Percentiles rank a stretch among this genome's conserved stretches.
Conservation (phyloP, 2,888 invertebrate genomes). For the Acronicta aceris region DNA sequence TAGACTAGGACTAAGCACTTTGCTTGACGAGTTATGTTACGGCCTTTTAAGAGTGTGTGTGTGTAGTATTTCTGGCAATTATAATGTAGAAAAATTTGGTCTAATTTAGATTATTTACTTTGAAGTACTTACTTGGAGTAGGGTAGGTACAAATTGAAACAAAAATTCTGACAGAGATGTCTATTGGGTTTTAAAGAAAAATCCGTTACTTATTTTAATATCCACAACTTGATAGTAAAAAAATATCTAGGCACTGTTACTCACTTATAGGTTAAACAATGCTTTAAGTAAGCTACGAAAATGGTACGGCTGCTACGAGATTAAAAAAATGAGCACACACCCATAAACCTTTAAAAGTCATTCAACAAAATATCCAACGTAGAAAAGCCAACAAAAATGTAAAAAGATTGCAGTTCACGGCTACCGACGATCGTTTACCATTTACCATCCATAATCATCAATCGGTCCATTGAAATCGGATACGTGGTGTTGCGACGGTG, state of each 20-base stretch:
- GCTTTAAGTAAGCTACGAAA: not conserved
- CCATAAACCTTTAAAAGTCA: conserved; percentile 9
- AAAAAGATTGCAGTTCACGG: conserved; percentile 63
- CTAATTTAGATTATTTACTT: not conserved
- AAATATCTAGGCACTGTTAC: no score
- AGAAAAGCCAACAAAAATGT: conserved; percentile 52
- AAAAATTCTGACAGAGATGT: no score
- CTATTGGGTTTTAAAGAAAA: no score
- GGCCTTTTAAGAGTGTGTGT: conserved; percentile 62
- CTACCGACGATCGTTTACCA: conserved; percentile 68
- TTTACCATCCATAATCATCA: conserved; percentile 74
- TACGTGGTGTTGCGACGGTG: conserved; percentile 71
- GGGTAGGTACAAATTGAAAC: no score
- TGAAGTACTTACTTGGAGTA: no score
- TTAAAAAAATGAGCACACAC: conserved; percentile 10
- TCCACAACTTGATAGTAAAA: no score
- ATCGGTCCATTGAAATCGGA: conserved; percentile 79
- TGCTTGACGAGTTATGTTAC: conserved; percentile 71
- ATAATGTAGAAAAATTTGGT: conserved; percentile 31
- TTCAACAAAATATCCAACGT: conserved; percentile 49
- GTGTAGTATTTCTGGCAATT: conserved; percentile 49
- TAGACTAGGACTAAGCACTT: conserved; percentile 78
- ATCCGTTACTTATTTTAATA: no score
- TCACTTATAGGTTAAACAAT: no score
- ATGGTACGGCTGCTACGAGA: not conserved